Evolutionary conservation across 2,888 invertebrate genomes (phyloP).

Genomic region (Sphaerophoria taeniata): DNA sequence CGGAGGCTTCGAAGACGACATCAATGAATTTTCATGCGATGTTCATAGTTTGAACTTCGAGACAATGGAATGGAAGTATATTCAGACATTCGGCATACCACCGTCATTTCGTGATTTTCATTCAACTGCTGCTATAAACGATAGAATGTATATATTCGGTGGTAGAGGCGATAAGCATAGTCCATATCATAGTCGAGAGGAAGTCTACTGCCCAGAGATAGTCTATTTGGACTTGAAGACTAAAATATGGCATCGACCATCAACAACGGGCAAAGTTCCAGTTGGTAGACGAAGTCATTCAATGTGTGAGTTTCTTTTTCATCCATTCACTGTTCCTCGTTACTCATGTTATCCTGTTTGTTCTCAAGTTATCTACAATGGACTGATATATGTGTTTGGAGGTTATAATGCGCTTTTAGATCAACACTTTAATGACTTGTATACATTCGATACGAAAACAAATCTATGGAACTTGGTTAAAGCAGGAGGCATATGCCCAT

Average conservation of each 20-base stretch:
- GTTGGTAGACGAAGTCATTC: conserved; percentile 95
- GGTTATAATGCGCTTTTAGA: conserved; percentile 92
- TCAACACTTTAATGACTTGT: conserved; percentile 93
- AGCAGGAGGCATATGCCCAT: conserved; percentile 86
- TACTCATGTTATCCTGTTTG: conserved; percentile 71
- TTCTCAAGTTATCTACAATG: conserved; percentile 89
- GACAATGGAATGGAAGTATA: conserved; percentile 88
- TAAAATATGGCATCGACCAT: conserved; percentile 87
- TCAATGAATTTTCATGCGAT: conserved; percentile 91
- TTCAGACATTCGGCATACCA: conserved; percentile 86
- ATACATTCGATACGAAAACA: conserved; percentile 87
- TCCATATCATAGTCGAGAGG: conserved; percentile 86
- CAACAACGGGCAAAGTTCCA: conserved; percentile 87
- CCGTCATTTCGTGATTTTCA: conserved; percentile 94
- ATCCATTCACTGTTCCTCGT: not conserved
- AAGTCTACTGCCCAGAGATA: conserved; percentile 91
- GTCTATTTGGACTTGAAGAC: conserved; percentile 89
- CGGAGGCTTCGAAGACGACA: conserved; percentile 95
- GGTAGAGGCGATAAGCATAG: conserved; percentile 91
- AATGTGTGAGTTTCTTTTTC: conserved; percentile 87
- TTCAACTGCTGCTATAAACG: conserved; percentile 90
- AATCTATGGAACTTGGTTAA: conserved; percentile 86
- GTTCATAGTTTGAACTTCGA: conserved; percentile 90
- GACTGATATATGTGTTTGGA: conserved; percentile 93
- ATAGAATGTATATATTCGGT: conserved; percentile 95